Conservation (phyloP, 2,888 invertebrate species). For the Netelia melanura region DNA sequence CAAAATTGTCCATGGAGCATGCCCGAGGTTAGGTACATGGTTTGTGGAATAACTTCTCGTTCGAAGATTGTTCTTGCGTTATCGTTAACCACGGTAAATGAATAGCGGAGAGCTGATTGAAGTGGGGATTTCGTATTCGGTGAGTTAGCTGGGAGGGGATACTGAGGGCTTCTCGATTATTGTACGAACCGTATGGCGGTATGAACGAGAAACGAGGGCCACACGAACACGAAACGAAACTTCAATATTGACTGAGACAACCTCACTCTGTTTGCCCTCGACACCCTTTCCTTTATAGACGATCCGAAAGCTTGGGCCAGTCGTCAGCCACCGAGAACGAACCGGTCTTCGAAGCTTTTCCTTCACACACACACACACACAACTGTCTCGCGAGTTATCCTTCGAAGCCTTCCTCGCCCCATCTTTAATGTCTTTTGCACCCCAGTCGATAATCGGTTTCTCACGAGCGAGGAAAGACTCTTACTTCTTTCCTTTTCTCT, state of each 20-base stretch:
- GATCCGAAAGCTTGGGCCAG: constrained; percentile 59
- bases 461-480: constrained; percentile 29
- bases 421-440: constrained; percentile 56
- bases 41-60: constrained; percentile 12
- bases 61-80: constrained; percentile 38
- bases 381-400: constrained; percentile 50
- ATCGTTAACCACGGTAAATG: constrained; percentile 31
- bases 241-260: constrained; percentile 81
- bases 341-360: constrained; percentile 65
- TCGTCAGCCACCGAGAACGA: constrained; percentile 22
- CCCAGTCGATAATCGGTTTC: constrained; percentile 66
- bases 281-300: constrained; percentile 72
- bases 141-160: no score
- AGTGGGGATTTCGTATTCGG: not conserved
- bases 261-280: constrained; percentile 73
- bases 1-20: constrained; percentile 1
- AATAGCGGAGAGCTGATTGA: constrained; percentile 12
- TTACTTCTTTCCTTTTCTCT: constrained; percentile 21
- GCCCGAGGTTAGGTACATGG: not conserved
- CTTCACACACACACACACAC: constrained; percentile 46
- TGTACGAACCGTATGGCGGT: constrained; percentile 11
- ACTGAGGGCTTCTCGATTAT: constrained; percentile 42
- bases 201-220: constrained; percentile 43
- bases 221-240: constrained; percentile 72
- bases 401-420: constrained; percentile 1